Evolutionary conservation across 1,140 invertebrate genomes (phyloP).

Genomic region (Heliconius nattereri): DNA sequence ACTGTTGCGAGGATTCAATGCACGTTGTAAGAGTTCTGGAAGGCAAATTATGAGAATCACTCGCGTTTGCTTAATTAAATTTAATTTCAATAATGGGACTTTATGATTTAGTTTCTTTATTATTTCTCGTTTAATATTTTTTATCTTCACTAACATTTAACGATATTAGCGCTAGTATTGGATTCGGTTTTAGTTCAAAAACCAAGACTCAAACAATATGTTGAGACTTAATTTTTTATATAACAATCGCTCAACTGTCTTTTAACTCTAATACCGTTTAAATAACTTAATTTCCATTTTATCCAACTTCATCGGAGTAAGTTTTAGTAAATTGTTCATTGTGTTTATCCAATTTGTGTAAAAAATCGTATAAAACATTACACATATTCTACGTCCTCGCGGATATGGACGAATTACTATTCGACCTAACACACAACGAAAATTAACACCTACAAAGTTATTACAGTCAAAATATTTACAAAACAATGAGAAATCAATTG

Average conservation of each 20-base stretch:
- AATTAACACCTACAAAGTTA: constrained; percentile 41
- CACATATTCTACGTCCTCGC: constrained; percentile 22
- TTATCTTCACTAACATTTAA: neutral
- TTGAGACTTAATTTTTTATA: constrained; percentile 5
- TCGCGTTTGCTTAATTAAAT: constrained; percentile 15
- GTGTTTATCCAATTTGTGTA: constrained; percentile 37
- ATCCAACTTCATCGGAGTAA: neutral
- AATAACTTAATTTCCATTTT: constrained; percentile 17
- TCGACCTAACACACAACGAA: constrained; percentile 41
- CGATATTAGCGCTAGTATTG: neutral
- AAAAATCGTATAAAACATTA: constrained; percentile 40
- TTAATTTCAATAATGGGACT: neutral
- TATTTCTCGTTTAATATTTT: neutral
- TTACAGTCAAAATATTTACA: constrained; percentile 55
- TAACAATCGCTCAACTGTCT: constrained; percentile 3
- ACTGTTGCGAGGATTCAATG: constrained; percentile 33
- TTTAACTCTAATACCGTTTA: constrained; percentile 9
- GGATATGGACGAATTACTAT: constrained; percentile 37
- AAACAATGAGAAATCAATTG: constrained; percentile 42
- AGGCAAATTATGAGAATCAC: constrained; percentile 29
- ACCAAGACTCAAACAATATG: constrained; percentile 1
- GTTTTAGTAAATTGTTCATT: constrained; percentile 8
- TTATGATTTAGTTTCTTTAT: constrained; percentile 4
- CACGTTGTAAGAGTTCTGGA: constrained; percentile 24
- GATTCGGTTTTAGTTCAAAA: neutral